These are phyloP conservation scores for Ariolimax columbianus DNA, from an alignment of 2,888 invertebrate species.

Conservation along the genomic window DNA sequence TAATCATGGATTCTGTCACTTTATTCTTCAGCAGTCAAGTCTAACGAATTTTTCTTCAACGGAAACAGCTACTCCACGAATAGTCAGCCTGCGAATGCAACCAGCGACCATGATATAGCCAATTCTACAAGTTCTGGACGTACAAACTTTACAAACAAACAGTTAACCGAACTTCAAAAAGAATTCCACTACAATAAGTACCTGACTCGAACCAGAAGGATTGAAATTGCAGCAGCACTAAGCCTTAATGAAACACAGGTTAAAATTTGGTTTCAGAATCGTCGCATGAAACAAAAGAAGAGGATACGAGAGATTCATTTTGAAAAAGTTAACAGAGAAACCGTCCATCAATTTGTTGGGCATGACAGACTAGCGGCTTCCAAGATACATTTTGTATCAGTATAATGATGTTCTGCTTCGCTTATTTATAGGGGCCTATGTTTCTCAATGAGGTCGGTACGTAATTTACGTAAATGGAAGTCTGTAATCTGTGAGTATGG, in stretches of 20 bases:
- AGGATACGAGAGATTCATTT: constrained; percentile 76
- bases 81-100: not conserved
- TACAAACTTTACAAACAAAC: constrained; percentile 99
- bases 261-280: constrained; percentile 80
- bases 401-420: no score
- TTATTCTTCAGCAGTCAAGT: not conserved
- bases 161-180: constrained; percentile 98
- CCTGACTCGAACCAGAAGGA: constrained; percentile 95
- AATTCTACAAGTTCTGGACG: constrained; percentile 83
- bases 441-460: no score
- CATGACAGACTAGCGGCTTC: constrained; percentile 66
- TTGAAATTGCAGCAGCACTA: constrained; percentile 97
- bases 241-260: constrained; percentile 95
- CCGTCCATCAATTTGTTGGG: constrained; percentile 58
- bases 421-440: no score
- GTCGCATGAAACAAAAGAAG: constrained; percentile 79
- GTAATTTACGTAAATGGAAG: no score
- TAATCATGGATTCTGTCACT: no score
- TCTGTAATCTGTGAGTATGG: no score
- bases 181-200: constrained; percentile 99
- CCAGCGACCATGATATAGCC: not conserved
- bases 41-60: constrained; percentile 17
- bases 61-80: constrained; percentile 25
- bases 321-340: constrained; percentile 59
- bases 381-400: no score